phyloP scores from a whole-genome alignment of 2,797 vertebrate genomes.

The Poliocrania exsul region DNA sequence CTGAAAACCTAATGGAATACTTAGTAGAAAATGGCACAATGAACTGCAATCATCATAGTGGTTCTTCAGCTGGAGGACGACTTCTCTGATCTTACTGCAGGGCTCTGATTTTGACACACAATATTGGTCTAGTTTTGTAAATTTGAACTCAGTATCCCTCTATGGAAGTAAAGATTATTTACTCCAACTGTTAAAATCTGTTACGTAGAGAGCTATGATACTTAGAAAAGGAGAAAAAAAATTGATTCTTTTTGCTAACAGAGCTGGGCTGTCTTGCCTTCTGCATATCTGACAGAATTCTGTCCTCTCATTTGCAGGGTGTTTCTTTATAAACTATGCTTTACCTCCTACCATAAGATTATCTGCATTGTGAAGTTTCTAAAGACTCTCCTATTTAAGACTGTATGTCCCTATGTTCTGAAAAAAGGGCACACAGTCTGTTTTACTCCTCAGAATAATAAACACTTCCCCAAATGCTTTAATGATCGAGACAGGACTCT shows the following conservation, averaged over 20 bases:
- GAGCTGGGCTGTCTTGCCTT: not conserved
- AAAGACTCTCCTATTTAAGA: not conserved
- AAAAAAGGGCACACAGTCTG: not conserved
- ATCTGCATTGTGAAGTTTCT: not conserved
- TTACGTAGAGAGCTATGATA: not conserved
- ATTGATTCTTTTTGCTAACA: not conserved
- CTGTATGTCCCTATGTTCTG: not conserved
- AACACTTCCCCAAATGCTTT: not conserved
- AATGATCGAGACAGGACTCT: not conserved
- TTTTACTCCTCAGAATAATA: not conserved
- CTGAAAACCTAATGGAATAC: not conserved
- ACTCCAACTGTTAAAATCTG: not conserved
- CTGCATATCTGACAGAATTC: not conserved
- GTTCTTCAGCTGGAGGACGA: not conserved
- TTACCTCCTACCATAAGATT: not conserved
- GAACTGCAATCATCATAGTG: not conserved
- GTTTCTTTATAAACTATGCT: not conserved
- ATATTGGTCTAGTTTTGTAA: not conserved
- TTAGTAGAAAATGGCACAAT: not conserved
- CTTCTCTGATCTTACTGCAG: not conserved
- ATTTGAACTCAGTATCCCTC: not conserved
- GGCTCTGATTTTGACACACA: not conserved
- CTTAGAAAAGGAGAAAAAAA: not conserved
- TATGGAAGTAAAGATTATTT: not conserved
- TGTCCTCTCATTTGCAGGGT: not conserved